Base-by-base conservation (phyloP, 2,888 invertebrate genomes). In the Sthenelais limicola region DNA sequence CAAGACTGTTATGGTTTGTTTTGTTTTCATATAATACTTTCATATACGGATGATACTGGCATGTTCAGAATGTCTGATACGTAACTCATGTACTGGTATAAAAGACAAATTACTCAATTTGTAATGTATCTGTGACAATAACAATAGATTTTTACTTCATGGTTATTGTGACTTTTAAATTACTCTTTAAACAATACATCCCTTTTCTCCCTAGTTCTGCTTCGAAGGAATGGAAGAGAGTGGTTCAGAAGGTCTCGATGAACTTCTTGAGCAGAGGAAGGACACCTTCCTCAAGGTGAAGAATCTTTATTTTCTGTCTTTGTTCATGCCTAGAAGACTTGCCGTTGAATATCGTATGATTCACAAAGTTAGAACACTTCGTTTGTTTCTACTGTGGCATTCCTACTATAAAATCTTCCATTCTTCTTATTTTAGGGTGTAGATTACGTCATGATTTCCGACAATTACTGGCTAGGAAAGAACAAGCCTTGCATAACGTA, bases 161-260 rank as follows among this genome's bases (percentile, higher is more conserved):
- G n/a, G n/a, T n/a, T n/a, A n/a, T n/a, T n/a, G n/a, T n/a, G n/a
- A n/a, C n/a, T n/a, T n/a, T n/a, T n/a, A n/a, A n/a, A n/a, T n/a
- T n/a, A n/a, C 24, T 51, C 7, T 51, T 12, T 51, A 5, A 12
- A 21, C 5, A 35, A 38, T 35, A 15, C 12, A 33, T 12, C 15
- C n/a, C 32, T 58, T 51, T 24, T 15, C 30, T 26, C 79, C 86
- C 51, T 82, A 92, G 91, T 98, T 98, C 88, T 91, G 95, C 18
- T 94, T 98, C 86, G 98, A 99, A 90, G 97, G 96, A 71, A 99
- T 99, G 98, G 98, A 98, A 88, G 98, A 99, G 88, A 94, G 94
- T 75, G 98, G 98, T 5, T 98, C 97, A 74, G 94, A 94, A 85
- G 98, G 98, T n/a, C 90, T 99, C 30, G 96, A 97, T 86, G 94